Conservation (phyloP, 2,888 invertebrate genomes). For the Punctoribates punctum region DNA sequence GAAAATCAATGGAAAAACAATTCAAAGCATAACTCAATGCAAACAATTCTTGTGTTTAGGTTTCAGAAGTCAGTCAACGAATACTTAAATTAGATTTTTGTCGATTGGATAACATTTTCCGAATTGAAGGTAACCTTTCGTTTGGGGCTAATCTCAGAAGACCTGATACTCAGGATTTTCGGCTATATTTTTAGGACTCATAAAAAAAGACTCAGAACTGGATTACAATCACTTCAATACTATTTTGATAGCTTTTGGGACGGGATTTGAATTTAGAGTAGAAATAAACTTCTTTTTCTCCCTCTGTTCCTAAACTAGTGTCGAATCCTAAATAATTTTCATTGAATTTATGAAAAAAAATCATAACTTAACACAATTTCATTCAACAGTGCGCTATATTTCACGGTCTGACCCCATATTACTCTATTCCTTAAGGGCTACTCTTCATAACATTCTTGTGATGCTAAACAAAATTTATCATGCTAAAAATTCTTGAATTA, state of each 20-base stretch:
- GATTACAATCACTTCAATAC: neutral
- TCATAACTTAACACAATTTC: too few species aligned
- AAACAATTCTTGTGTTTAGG: too few species aligned
- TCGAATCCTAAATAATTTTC: neutral
- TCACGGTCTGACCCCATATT: too few species aligned
- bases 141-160: neutral
- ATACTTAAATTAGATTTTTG: neutral
- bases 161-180: slow-evolving; percentile 11
- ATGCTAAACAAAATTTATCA: too few species aligned
- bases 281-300: neutral
- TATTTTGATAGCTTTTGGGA: neutral
- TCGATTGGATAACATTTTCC: neutral
- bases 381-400: too few species aligned
- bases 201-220: neutral
- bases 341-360: too few species aligned
- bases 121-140: neutral
- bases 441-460: too few species aligned
- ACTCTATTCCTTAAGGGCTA: too few species aligned
- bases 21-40: neutral
- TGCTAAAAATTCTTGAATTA: too few species aligned
- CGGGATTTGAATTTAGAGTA: neutral
- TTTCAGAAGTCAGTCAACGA: too few species aligned
- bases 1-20: neutral
- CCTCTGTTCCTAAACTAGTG: neutral
- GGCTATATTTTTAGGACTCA: neutral